These are phyloP conservation scores for Quiscalus mexicanus DNA, from an alignment of 2,113 vertebrate genomes.

Conservation along the genomic window DNA sequence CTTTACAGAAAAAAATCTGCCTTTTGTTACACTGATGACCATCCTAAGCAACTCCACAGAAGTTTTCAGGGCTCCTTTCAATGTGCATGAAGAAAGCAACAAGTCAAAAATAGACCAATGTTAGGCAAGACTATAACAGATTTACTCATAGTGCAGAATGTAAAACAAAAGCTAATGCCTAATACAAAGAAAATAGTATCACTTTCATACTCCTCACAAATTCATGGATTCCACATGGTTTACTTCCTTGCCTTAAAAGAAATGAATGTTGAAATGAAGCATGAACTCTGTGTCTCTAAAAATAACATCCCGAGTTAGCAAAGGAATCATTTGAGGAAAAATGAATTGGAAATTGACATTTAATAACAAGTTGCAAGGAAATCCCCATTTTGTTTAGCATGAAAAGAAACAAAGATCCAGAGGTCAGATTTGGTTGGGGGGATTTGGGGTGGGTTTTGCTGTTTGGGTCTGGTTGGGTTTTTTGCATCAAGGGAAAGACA, in stretches of 20 bases:
- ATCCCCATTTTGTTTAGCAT: neutral
- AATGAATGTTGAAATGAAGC: constrained; percentile 3
- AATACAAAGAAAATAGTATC: constrained; percentile 29
- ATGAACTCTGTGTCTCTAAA: neutral
- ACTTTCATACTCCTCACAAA: constrained; percentile 9
- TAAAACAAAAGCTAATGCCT: constrained; percentile 23
- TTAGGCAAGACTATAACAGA: neutral
- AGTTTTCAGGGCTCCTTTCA: constrained; percentile 20
- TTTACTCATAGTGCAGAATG: constrained; percentile 39
- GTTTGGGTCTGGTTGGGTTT: neutral
- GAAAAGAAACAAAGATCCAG: neutral
- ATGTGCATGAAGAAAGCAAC: neutral
- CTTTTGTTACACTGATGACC: neutral
- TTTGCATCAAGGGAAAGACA: neutral
- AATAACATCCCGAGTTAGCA: neutral
- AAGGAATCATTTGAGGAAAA: neutral
- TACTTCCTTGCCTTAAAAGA: constrained; percentile 17
- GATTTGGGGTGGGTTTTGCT: neutral
- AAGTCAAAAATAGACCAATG: neutral
- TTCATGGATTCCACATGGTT: neutral
- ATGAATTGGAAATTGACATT: neutral
- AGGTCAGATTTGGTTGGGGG: neutral
- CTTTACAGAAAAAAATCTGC: constrained; percentile 23
- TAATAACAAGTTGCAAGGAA: neutral
- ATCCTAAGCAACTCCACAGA: constrained; percentile 37